Percentiles rank a stretch among this genome's conserved stretches.
These are phyloP conservation scores for Tribolium castaneum DNA, from an alignment of 1,140 invertebrate genomes.

Conservation along the genomic window DNA sequence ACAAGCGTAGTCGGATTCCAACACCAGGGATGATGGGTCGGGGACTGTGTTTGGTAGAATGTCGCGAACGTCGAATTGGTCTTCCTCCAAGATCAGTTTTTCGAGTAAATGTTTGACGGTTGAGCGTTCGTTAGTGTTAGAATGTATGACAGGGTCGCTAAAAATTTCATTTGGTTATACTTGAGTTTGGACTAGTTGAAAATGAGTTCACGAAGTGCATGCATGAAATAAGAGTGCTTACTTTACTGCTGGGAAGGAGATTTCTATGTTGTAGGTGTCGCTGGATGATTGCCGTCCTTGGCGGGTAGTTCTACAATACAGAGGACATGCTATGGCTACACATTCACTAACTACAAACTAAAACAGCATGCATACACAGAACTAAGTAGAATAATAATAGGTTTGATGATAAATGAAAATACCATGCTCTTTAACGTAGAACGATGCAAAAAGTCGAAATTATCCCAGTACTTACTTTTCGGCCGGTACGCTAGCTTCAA, in stretches of 20 bases:
- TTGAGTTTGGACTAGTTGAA: neutral
- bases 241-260: slow-evolving; percentile 92
- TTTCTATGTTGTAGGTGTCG: slow-evolving; percentile 89
- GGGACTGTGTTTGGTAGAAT: slow-evolving; percentile 94
- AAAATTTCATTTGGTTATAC: slow-evolving; percentile 30
- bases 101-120: slow-evolving; percentile 85
- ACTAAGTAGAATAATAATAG: neutral
- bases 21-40: slow-evolving; percentile 86
- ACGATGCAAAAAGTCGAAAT: slow-evolving; percentile 18
- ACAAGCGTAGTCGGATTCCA: slow-evolving; percentile 93
- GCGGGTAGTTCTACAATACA: slow-evolving; percentile 65
- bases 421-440: neutral
- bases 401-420: neutral
- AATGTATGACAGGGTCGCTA: slow-evolving; percentile 90
- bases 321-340: slow-evolving; percentile 61
- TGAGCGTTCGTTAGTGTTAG: slow-evolving; percentile 87
- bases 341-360: slow-evolving; percentile 51
- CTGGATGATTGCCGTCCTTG: slow-evolving; percentile 75
- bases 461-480: slow-evolving; percentile 77
- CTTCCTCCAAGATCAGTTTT: slow-evolving; percentile 89
- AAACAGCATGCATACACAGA: slow-evolving; percentile 32
- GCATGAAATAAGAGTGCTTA: slow-evolving; percentile 71
- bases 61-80: slow-evolving; percentile 92
- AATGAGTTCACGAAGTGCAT: slow-evolving; percentile 46
- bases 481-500: slow-evolving; percentile 82